phyloP scores from a whole-genome alignment of 2,113 vertebrate genomes.

The Rhombomys opimus region DNA sequence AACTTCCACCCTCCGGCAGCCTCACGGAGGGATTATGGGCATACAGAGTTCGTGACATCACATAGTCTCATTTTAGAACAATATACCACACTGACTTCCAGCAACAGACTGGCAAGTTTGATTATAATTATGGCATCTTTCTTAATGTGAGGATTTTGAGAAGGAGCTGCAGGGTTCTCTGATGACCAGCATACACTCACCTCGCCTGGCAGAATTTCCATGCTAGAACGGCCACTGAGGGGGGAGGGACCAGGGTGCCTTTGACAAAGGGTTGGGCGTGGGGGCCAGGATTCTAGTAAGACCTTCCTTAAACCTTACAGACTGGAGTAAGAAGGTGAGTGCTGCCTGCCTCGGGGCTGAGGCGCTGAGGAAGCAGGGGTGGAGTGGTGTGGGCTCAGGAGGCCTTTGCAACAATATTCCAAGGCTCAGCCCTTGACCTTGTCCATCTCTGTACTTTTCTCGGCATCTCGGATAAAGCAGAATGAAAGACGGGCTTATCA shows the following conservation, averaged over 20 bases:
- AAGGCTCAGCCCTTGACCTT: constrained; percentile 23
- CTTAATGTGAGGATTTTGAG: not conserved
- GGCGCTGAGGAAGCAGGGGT: rapidly evolving
- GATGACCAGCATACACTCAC: not conserved
- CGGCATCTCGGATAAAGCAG: not conserved
- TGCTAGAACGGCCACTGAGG: not conserved
- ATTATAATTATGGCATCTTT: not conserved
- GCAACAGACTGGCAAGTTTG: not conserved
- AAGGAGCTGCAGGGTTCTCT: not conserved
- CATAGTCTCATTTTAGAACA: not conserved
- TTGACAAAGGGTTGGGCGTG: not conserved
- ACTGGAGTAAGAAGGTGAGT: not conserved
- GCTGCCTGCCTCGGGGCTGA: rapidly evolving
- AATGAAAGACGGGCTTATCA: constrained; percentile 36
- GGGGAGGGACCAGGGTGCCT: not conserved
- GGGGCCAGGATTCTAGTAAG: not conserved
- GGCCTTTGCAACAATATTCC: not conserved
- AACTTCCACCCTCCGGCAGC: not conserved
- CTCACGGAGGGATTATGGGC: no score
- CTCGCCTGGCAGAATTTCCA: rapidly evolving
- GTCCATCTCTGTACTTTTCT: not conserved
- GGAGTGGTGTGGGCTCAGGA: rapidly evolving
- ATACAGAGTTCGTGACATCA: not conserved
- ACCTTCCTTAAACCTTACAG: not conserved
- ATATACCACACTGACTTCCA: constrained; percentile 26